phyloP scores from a whole-genome alignment of 2,888 invertebrate species.

The Agrochola lychnidis region DNA sequence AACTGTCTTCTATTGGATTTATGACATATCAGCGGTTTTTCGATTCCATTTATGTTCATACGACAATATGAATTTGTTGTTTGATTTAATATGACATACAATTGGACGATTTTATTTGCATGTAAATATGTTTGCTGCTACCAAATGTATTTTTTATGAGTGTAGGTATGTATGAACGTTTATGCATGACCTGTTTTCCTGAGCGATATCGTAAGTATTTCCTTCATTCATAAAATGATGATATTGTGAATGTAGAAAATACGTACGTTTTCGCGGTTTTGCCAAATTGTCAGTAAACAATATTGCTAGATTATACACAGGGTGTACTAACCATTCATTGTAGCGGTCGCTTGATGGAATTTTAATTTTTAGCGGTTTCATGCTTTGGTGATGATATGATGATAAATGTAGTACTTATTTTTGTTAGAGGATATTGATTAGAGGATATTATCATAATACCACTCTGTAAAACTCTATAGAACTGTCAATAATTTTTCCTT shows the following conservation, averaged over 20 bases:
- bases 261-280: neutral
- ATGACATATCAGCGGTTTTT: slow-evolving; percentile 55
- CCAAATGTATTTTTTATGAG: slow-evolving; percentile 35
- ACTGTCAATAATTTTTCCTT: neutral
- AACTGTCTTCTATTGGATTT: slow-evolving; percentile 59
- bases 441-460: neutral
- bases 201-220: slow-evolving; percentile 2
- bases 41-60: slow-evolving; percentile 61
- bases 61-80: slow-evolving; percentile 49
- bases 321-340: no score
- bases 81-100: slow-evolving; percentile 61
- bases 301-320: neutral
- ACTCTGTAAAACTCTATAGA: neutral
- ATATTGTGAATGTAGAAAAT: neutral
- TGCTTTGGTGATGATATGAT: neutral
- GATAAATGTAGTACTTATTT: neutral
- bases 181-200: slow-evolving; percentile 38
- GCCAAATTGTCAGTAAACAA: neutral
- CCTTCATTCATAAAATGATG: slow-evolving; percentile 1
- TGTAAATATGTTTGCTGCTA: slow-evolving; percentile 42
- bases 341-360: no score
- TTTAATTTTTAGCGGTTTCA: no score
- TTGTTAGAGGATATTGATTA: neutral
- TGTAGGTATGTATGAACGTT: slow-evolving; percentile 37
- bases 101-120: slow-evolving; percentile 58